Evolutionary conservation across 2,888 invertebrate species (phyloP).

Genomic region (Cataglyphis rosenhaueri): DNA sequence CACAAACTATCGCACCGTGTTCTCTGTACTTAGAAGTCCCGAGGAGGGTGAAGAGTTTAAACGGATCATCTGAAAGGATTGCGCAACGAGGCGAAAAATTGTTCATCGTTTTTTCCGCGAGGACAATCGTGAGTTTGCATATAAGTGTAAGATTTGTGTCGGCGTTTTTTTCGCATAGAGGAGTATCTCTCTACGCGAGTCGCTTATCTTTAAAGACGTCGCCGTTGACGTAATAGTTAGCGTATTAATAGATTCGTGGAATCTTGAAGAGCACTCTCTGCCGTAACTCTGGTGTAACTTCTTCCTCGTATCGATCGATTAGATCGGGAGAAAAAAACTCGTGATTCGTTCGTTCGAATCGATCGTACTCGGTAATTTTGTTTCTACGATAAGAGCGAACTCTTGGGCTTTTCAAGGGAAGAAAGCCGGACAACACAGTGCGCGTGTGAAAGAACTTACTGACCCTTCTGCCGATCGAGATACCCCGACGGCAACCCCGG

Average conservation of each 20-base stretch:
- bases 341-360: not conserved
- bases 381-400: not conserved
- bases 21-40: constrained; percentile 84
- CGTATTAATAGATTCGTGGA: constrained; percentile 63
- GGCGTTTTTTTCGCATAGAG: not conserved
- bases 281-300: constrained; percentile 20
- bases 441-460: not conserved
- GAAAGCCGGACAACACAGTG: not conserved
- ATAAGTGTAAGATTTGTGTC: constrained; percentile 11
- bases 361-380: not conserved
- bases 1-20: constrained; percentile 82
- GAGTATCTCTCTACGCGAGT: not conserved
- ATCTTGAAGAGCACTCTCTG: not conserved
- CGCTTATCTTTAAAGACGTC: not conserved
- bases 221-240: constrained; percentile 57
- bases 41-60: constrained; percentile 82
- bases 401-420: not conserved
- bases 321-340: constrained; percentile 21
- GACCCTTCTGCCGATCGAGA: constrained; percentile 72
- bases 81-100: not conserved
- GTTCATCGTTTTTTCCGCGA: constrained; percentile 44
- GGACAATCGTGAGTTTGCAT: constrained; percentile 51
- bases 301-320: constrained; percentile 31
- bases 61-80: constrained; percentile 77
- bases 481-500: constrained; percentile 74